Percentiles rank a stretch among this genome's conserved stretches.
phyloP scores from a whole-genome alignment of 2,113 vertebrate species.

The Oxygymnocypris stewartii region DNA sequence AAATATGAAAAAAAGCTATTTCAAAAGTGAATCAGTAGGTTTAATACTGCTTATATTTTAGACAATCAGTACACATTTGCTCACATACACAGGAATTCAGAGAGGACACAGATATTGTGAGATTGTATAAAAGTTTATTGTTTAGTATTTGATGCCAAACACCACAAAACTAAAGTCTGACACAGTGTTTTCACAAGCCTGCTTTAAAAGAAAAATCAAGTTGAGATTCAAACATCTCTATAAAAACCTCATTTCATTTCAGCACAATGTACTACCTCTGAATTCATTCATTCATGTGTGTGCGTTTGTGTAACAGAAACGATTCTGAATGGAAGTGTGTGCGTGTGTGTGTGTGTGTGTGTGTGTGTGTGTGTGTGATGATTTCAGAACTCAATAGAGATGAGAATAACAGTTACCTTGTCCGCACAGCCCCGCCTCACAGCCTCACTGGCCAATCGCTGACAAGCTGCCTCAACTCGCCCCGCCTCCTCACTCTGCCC shows the following conservation, averaged over 20 bases:
- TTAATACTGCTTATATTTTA: background rate
- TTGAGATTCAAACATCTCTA: background rate
- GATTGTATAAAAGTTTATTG: constrained; percentile 36
- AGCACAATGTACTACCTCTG: background rate
- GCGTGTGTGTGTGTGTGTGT: constrained; percentile 8
- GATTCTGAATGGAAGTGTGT: background rate
- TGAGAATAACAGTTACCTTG: constrained; percentile 92
- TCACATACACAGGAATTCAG: background rate
- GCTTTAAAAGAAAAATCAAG: background rate
- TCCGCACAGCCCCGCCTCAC: constrained; percentile 91
- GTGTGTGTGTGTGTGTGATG: background rate
- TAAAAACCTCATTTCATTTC: constrained; percentile 15
- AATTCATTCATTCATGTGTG: background rate
- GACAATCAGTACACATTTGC: background rate
- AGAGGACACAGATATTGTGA: background rate
- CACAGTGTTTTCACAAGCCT: constrained; percentile 37
- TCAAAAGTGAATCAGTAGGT: background rate
- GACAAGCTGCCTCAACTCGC: constrained; percentile 83
- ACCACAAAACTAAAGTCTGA: constrained; percentile 6
- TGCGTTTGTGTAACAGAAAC: background rate
- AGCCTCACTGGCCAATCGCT: constrained; percentile 87
- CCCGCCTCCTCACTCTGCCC: constrained; percentile 72
- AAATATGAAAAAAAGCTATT: background rate
- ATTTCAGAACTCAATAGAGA: constrained; percentile 78
- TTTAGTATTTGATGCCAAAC: background rate